Conservation (phyloP, 2,113 vertebrate species). For the Eolophus roseicapilla region DNA sequence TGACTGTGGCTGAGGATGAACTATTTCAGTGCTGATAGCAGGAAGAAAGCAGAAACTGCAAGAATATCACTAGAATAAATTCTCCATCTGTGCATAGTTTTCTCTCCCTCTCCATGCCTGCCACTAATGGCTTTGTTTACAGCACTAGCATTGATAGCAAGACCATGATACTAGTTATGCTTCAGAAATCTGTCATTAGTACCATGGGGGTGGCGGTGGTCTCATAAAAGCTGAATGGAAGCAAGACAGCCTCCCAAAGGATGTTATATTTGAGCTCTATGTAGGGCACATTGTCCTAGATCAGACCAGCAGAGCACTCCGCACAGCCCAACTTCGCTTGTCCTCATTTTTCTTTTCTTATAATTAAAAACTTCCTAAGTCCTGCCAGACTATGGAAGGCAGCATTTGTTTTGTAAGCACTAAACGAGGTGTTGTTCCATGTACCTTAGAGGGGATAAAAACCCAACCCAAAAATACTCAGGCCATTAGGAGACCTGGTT, state of each 20-base stretch:
- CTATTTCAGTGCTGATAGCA: conserved; percentile 41
- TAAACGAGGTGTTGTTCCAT: not conserved
- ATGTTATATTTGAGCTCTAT: conserved; percentile 65
- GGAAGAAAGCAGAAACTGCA: conserved; percentile 17
- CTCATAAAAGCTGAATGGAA: conserved; percentile 55
- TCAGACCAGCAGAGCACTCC: conserved; percentile 55
- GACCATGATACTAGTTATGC: not conserved
- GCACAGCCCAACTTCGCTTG: conserved; percentile 32
- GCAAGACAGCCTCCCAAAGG: conserved; percentile 35
- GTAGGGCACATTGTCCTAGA: conserved; percentile 68
- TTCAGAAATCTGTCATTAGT: conserved; percentile 33
- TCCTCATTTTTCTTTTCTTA: conserved; percentile 48
- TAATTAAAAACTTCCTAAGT: conserved; percentile 65
- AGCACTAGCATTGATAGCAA: not conserved
- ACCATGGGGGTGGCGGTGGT: not conserved
- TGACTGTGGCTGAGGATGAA: conserved; percentile 38
- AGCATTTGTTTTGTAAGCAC: conserved; percentile 35
- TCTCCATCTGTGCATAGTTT: not conserved
- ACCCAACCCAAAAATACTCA: not conserved
- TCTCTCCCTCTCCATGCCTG: not conserved
- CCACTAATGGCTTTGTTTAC: conserved; percentile 43
- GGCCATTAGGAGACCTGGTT: not conserved
- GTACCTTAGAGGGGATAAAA: not conserved
- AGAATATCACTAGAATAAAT: conserved; percentile 12
- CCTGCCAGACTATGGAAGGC: conserved; percentile 8